Base-by-base conservation (phyloP, 2,797 vertebrate genomes). In the Premnoplex brunnescens region DNA sequence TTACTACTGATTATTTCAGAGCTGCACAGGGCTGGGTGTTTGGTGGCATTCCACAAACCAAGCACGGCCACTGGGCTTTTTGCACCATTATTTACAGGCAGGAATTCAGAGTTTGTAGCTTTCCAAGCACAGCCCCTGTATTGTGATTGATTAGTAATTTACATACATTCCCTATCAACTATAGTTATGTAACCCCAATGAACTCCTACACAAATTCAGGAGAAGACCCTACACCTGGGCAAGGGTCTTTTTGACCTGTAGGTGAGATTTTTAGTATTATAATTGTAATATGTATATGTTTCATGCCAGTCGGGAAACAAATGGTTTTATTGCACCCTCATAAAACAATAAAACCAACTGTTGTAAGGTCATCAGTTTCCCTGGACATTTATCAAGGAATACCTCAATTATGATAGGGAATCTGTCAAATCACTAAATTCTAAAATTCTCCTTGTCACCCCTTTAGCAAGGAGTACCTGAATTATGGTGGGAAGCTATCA, bases 1-100 rank as follows among this genome's bases (percentile, higher is more conserved):
- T 48, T 48, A 48, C 13, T 46, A 23, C 46, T 46, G 46, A 46
- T 73, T 58, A 37, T 44, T 72, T 73, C 51, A 51, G 59, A 79
- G n/a, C 10, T 44, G 11, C 0, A 3, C 13, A n/a, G 34, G 19
- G 13, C 10, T 39, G 2, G 0, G 23, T 37, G 55, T 27, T 79
- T 0, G 0, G 37, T 37, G 11, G 20, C 9, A 12, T 32, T 37
- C 6, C 51, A n/a, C n/a, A 64, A 37, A n/a, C 28, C 67, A 44
- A 51, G 23, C 32, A 5, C 5, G 11, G 37, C 10, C 13, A 30
- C 28, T 20, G 37, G 37, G 11, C 16, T 58, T 58, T 52, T 2
- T 20, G 5, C 0, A 0, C 23, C 10, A 24, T 72, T 56, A 51
- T 43, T 64, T 20, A 43, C 2, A 72, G 0, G 0, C 10, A n/a